These are phyloP conservation scores for Rhabdomys dilectus DNA, from an alignment of 2,113 vertebrate species.

Conservation along the genomic window DNA sequence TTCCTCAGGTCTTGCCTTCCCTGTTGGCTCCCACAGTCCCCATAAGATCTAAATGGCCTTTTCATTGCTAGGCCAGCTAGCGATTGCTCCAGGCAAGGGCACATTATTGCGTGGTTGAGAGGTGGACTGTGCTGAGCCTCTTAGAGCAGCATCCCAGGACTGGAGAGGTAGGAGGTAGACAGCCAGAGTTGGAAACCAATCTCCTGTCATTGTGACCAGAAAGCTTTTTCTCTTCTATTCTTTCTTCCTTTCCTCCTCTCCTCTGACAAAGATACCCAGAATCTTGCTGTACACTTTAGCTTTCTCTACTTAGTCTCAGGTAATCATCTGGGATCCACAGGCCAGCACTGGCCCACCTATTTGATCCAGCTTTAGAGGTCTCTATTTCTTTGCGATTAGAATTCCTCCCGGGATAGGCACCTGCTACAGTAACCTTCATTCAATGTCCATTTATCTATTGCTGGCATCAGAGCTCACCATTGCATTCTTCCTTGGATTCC, in stretches of 20 bases:
- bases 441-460: neutral
- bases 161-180: accelerated
- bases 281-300: neutral
- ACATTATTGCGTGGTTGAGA: accelerated
- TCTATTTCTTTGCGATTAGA: slow-evolving; percentile 80
- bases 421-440: slow-evolving; percentile 82
- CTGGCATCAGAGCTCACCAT: neutral
- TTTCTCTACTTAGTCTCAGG: slow-evolving; percentile 13
- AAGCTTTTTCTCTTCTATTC: neutral
- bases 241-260: accelerated
- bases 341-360: slow-evolving; percentile 81
- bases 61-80: accelerated
- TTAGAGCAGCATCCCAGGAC: neutral
- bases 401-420: slow-evolving; percentile 81
- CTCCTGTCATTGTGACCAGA: neutral
- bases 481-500: neutral
- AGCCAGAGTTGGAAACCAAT: accelerated
- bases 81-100: accelerated
- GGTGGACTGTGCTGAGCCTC: neutral
- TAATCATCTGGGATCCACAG: slow-evolving; percentile 78
- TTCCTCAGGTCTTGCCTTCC: neutral
- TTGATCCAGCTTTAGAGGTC: slow-evolving; percentile 82
- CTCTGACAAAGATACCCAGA: neutral
- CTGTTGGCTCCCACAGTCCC: neutral
- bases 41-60: neutral